phyloP scores from a whole-genome alignment of 2,797 vertebrate genomes.

The Acrossocheilus wenchowensis region DNA sequence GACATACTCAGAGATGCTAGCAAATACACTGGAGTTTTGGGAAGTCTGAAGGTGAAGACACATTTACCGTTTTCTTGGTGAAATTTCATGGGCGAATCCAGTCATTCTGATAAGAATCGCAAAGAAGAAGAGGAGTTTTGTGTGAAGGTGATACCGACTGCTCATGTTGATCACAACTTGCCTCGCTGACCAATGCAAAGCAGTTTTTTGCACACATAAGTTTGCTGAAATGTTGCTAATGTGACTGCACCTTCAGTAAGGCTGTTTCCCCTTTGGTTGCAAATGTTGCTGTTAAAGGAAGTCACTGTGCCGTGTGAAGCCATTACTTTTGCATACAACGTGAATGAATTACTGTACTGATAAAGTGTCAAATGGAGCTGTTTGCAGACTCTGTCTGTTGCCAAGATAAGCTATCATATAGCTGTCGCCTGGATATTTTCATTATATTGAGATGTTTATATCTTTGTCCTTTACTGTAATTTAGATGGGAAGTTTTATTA shows the following conservation, averaged over 20 bases:
- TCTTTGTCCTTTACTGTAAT: not conserved
- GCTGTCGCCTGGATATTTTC: constrained; percentile 30
- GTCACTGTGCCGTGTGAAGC: not conserved
- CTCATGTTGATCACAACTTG: not conserved
- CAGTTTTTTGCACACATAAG: not conserved
- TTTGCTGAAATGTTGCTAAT: not conserved
- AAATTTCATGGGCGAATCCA: not conserved
- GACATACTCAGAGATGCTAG: not conserved
- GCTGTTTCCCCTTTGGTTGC: not conserved
- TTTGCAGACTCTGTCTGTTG: constrained; percentile 29
- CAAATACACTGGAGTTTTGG: constrained; percentile 10
- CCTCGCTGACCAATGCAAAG: not conserved
- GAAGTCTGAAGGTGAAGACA: not conserved
- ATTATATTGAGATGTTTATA: constrained; percentile 7
- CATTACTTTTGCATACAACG: constrained; percentile 11
- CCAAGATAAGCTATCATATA: constrained; percentile 47
- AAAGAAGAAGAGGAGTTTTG: not conserved
- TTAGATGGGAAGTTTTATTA: not conserved
- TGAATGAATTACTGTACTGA: constrained; percentile 34
- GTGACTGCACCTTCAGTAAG: not conserved
- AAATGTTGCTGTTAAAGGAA: constrained; percentile 18
- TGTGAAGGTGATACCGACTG: not conserved
- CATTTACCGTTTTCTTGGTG: not conserved
- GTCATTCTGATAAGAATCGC: not conserved
- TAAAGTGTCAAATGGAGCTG: constrained; percentile 17